Percentiles rank a stretch among this genome's conserved stretches.
Conservation (phyloP, 2,113 vertebrate species). For the Xiphophorus hellerii region DNA sequence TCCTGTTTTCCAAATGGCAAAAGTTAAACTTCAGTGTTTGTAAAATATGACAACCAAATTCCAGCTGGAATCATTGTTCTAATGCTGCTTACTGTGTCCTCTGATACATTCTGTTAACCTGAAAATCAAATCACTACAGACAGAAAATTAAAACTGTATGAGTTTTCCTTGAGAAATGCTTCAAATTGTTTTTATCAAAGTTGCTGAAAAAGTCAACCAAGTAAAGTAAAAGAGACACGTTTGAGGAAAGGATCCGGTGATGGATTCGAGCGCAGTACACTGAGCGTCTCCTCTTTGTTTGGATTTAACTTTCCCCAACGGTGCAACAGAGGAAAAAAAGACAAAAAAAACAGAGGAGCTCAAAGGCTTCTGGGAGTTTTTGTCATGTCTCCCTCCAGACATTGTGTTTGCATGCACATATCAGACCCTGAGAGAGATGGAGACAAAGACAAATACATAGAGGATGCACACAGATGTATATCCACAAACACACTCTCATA, state of each 20-base stretch:
- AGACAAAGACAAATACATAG: conserved; percentile 77
- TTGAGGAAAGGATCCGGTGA: conserved; percentile 75
- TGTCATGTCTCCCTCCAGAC: conserved; percentile 84
- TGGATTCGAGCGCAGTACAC: conserved; percentile 63
- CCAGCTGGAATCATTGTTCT: conserved; percentile 41
- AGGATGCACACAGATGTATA: conserved; percentile 63
- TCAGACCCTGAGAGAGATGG: conserved; percentile 77
- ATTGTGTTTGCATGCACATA: conserved; percentile 81
- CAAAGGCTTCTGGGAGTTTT: conserved; percentile 85
- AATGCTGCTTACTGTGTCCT: conserved; percentile 58
- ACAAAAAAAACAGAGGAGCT: conserved; percentile 72
- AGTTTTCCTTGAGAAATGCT: conserved; percentile 50
- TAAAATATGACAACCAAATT: conserved; percentile 27
- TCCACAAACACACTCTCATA: conserved; percentile 44
- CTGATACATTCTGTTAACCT: conserved; percentile 52
- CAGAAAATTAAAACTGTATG: conserved; percentile 55
- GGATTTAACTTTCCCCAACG: conserved; percentile 80
- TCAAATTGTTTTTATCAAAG: conserved; percentile 66
- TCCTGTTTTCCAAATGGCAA: conserved; percentile 10
- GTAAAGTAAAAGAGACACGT: conserved; percentile 74
- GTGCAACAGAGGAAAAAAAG: conserved; percentile 70
- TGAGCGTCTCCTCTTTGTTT: conserved; percentile 80
- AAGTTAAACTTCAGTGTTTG: not conserved
- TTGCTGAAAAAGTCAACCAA: conserved; percentile 65
- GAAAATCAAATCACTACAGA: conserved; percentile 51